Conservation (phyloP, 2,888 invertebrate genomes). For the Augochlorella aurata region DNA sequence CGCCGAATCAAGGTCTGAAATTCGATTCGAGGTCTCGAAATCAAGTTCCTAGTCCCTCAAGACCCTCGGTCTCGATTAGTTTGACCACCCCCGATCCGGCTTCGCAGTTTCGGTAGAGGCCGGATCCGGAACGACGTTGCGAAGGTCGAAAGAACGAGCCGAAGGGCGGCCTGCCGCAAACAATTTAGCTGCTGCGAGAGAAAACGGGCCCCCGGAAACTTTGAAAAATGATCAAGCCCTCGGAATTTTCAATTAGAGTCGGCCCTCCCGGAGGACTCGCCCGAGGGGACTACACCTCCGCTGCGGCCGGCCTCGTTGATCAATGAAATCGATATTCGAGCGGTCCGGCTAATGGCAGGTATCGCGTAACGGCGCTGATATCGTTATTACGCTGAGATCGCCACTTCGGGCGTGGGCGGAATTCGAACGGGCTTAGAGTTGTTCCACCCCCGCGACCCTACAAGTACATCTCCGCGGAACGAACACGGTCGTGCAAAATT, state of each 20-base stretch:
- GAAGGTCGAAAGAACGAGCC: neutral
- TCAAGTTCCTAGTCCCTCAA: neutral
- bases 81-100: neutral
- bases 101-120: neutral
- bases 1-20: neutral
- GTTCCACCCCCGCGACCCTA: neutral
- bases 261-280: neutral
- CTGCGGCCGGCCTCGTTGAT: conserved; percentile 30
- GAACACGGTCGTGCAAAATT: too few relatives aligned
- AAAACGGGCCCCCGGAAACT: neutral
- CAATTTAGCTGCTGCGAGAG: conserved; percentile 31
- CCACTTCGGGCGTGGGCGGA: conserved; percentile 62
- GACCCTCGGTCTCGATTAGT: neutral
- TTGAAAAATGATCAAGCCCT: conserved; percentile 50
- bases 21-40: neutral
- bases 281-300: conserved; percentile 39
- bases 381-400: conserved; percentile 68
- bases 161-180: conserved; percentile 8
- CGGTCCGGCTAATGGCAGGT: conserved; percentile 62
- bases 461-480: neutral
- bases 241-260: conserved; percentile 42
- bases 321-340: conserved; percentile 65
- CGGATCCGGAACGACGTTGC: neutral
- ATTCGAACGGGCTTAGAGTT: conserved; percentile 38
- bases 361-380: conserved; percentile 66